Evolutionary conservation across 2,113 vertebrate genomes (phyloP).

Genomic region (Bettongia penicillata): DNA sequence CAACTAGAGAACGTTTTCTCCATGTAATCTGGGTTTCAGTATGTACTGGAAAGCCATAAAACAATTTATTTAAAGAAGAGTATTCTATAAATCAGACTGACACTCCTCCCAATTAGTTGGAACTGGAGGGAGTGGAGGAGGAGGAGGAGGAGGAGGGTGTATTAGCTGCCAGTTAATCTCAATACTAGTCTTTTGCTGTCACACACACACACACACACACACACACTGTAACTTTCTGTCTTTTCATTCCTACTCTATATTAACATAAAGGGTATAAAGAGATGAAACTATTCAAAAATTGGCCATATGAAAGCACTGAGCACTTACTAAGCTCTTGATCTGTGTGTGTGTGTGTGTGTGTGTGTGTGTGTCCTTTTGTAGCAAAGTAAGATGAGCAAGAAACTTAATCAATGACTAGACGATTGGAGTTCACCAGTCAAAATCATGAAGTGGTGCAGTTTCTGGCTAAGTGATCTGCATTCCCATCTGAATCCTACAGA

Average conservation of each 20-base stretch:
- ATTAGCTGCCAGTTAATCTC: constrained; percentile 35
- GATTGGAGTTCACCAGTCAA: not conserved
- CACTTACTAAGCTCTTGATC: constrained; percentile 32
- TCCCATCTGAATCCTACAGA: not conserved
- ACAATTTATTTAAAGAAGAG: constrained; percentile 53
- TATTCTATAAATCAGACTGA: constrained; percentile 55
- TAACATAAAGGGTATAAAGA: constrained; percentile 23
- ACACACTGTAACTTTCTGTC: not conserved
- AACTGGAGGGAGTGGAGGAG: constrained; percentile 23
- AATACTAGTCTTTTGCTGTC: constrained; percentile 31
- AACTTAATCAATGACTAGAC: constrained; percentile 12
- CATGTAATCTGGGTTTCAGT: constrained; percentile 39
- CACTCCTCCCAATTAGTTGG: constrained; percentile 54
- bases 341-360: no score
- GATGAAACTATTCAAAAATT: not conserved
- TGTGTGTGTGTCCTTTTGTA: constrained; percentile 3
- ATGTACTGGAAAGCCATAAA: constrained; percentile 26
- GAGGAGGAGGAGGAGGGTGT: not conserved
- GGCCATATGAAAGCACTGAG: constrained; percentile 27
- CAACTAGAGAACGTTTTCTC: constrained; percentile 27
- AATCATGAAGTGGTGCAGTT: not conserved
- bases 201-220: not conserved
- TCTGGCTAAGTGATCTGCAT: not conserved
- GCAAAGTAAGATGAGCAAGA: constrained; percentile 45
- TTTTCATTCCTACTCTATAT: constrained; percentile 28